Evolutionary conservation across 2,888 invertebrate species (phyloP), one percentile per base, ranked within the genome.

Genomic region (Melikaiella ostensackeni): DNA sequence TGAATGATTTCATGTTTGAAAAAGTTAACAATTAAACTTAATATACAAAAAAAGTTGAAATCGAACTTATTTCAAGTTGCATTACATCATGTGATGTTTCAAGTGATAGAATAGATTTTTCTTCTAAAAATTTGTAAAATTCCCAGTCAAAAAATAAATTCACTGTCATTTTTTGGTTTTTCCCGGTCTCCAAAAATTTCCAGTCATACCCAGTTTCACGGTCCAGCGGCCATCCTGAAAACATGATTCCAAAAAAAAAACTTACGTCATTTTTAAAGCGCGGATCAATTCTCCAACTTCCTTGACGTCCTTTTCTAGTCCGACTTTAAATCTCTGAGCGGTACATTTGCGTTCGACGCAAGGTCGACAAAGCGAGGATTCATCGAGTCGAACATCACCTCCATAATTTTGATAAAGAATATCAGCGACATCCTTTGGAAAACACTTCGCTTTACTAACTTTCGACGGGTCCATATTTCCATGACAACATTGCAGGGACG

Each of bases 331-430:
- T 50, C 92, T 90, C 21, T 93, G 89, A 63, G 91, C 85, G 75
- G 89, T 90, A 83, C 93, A 93, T 66, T 92, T 91, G 64, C 90
- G 89, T 75, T 89, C 89, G 0, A 94, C 93, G 87, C 94, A 94
- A 55, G 88, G 84, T 64, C 88, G 86, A 77, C 92, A 92, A 2
- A 91, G 80, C 24, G 88, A 88, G 76, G 88, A 85, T 66, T 88
- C 84, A 78, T 89, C 87, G 46, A 93, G 87, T 76, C 92, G 89
- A 5, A 92, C 92, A 0, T 92, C 92, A 2, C 93, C 93, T 5
- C 90, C 88, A 86, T 92, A 93, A 77, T 90, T 91, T 7, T 88
- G 86, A 85, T 92, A 93, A 21, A 93, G 84, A 35, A 91, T 82
- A 38, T 92, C 90, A 1, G 92, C 93, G 3, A 88, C 89, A 27